Base-by-base conservation (phyloP, 2,113 vertebrate genomes). In the Mormyrus iriodes region DNA sequence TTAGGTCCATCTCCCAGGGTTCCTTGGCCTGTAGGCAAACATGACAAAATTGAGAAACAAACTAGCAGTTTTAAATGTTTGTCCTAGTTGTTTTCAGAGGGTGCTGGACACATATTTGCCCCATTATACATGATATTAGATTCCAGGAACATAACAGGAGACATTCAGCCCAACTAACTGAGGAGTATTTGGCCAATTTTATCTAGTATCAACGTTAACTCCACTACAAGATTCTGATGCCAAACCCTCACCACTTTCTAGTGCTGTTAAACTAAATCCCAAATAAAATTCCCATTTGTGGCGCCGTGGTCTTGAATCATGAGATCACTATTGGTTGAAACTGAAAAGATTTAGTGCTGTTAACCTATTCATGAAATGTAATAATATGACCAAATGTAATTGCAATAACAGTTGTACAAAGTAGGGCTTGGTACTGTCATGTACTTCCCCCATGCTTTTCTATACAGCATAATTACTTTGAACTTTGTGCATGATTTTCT, bases 1-100 rank as follows among this genome's bases (percentile, higher is more conserved):
- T 97, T 93, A 98, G 96, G 91, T 97, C 96, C 98, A 99, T 99
- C 95, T 99, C 98, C 98, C 98, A 99, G 15, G 96, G 96, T 94
- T 99, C 98, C 95, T 98, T 99, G 93, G 97, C 97, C 98, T 99
- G 93, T 10, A 42, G 84, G 88, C 90, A 19, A 92, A 1, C 86
- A 31, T 42, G 13, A 15, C 1, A 27, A 24, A 86, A 35, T 90
- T n/a, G 89, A 31, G 73, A 46, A 46, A 44, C 17, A 44, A 44
- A 19, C 39, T 39, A 39, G 73, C 42, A 76, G 27, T 5, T 76
- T 76, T 6, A 15, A 35, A 76, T 13, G 35, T 73, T 35, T 17
- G 3, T 69, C n/a, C 6, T 53, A 53, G 8, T 9, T 69, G 10
- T 31, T 27, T 73, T 27, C 13, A 69, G 61, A 73, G 65, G 65